These are phyloP conservation scores for Lasioglossum figueresi DNA, from an alignment of 2,888 invertebrate genomes.

Conservation along the genomic window DNA sequence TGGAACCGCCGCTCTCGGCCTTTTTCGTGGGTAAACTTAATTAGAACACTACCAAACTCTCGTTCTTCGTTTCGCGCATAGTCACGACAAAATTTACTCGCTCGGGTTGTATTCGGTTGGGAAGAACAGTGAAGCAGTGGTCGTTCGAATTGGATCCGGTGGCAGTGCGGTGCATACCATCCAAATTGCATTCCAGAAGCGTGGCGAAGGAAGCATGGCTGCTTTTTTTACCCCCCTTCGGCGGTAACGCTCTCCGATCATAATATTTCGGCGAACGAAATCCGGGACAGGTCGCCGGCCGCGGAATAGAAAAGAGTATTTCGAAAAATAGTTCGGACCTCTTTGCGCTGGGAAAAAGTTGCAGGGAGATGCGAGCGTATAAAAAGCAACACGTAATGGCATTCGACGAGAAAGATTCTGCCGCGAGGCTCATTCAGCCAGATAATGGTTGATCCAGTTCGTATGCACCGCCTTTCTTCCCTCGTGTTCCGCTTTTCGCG, in stretches of 20 bases:
- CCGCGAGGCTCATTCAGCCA: slow-evolving; percentile 9
- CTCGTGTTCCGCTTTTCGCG: background rate
- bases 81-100: slow-evolving; percentile 11
- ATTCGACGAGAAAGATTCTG: background rate
- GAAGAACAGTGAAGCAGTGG: slow-evolving; percentile 26
- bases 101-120: slow-evolving; percentile 9
- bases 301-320: background rate
- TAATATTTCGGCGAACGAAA: slow-evolving; percentile 4
- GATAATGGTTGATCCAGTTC: slow-evolving; percentile 9
- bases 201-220: background rate
- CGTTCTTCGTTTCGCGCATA: background rate
- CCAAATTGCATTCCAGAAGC: slow-evolving; percentile 40
- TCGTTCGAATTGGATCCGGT: slow-evolving; percentile 44
- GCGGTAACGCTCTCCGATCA: background rate
- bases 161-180: slow-evolving; percentile 26
- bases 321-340: background rate
- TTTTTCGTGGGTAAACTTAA: background rate
- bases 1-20: background rate
- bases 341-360: background rate
- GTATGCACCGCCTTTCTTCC: background rate
- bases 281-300: background rate
- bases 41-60: background rate
- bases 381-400: background rate
- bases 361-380: background rate
- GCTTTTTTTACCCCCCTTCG: background rate